Conservation (phyloP, 2,888 invertebrate genomes). For the Anagyrus pseudococci region DNA sequence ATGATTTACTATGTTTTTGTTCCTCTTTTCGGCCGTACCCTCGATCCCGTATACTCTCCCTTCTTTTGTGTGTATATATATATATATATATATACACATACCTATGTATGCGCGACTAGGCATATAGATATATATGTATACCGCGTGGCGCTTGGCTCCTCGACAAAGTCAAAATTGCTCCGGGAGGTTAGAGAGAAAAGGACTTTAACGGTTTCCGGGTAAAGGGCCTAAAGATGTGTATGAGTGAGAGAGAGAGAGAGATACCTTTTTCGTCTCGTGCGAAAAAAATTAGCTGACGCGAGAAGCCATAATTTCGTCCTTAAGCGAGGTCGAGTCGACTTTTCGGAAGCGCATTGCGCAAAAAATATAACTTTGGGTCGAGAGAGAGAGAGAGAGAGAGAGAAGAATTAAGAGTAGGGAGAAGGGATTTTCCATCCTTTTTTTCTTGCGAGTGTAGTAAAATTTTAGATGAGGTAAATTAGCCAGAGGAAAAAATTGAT, state of each 20-base stretch:
- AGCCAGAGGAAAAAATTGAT: slow-evolving; percentile 9
- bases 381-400: too few relatives aligned
- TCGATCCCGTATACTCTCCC: neutral
- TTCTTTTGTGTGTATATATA: slow-evolving; percentile 11
- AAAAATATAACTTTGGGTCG: too few relatives aligned
- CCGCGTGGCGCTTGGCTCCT: slow-evolving; percentile 29
- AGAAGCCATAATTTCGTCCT: slow-evolving; percentile 38
- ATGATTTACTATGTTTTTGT: slow-evolving; percentile 33
- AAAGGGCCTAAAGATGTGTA: too few relatives aligned
- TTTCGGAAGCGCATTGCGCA: slow-evolving; percentile 40
- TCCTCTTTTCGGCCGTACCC: neutral
- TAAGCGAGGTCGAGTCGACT: slow-evolving; percentile 32
- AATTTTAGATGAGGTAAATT: slow-evolving; percentile 23
- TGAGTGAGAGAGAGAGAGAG: too few relatives aligned
- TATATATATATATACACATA: slow-evolving; percentile 12
- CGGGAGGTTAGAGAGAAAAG: slow-evolving; percentile 16
- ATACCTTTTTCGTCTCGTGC: slow-evolving; percentile 7
- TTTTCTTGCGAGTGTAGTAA: slow-evolving; percentile 10
- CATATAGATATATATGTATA: slow-evolving; percentile 3
- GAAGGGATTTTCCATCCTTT: neutral
- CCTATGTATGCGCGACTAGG: neutral
- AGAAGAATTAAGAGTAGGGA: slow-evolving; percentile 11
- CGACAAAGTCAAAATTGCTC: slow-evolving; percentile 41
- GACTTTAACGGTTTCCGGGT: slow-evolving; percentile 56
- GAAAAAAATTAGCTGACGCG: slow-evolving; percentile 2